phyloP scores from a whole-genome alignment of 2,797 vertebrate species.

The Liasis olivaceus region DNA sequence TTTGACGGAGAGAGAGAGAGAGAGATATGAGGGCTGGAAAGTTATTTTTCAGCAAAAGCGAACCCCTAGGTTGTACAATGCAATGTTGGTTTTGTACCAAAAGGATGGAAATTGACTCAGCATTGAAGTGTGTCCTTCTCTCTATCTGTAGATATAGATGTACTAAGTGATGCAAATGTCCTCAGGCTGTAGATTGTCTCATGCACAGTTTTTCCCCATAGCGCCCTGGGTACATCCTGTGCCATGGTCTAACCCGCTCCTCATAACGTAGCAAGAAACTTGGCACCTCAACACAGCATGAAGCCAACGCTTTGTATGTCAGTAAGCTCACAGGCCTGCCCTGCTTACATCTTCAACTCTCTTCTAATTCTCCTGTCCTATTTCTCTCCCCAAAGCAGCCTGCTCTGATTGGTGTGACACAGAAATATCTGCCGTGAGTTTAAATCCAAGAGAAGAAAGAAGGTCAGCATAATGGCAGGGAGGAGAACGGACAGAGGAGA shows the following conservation, averaged over 20 bases:
- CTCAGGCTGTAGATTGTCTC: not conserved
- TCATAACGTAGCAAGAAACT: constrained; percentile 70
- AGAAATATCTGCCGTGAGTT: constrained; percentile 46
- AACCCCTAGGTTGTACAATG: not conserved
- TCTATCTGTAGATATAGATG: not conserved
- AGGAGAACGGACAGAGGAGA: not conserved
- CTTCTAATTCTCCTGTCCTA: constrained; percentile 40
- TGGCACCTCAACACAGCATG: constrained; percentile 39
- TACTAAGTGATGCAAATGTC: not conserved
- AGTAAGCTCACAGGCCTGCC: constrained; percentile 55
- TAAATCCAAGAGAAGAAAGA: constrained; percentile 11
- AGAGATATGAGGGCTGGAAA: not conserved
- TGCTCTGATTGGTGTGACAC: constrained; percentile 19
- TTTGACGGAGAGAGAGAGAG: too few relatives aligned
- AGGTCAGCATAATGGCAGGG: not conserved
- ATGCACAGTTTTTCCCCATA: too few relatives aligned
- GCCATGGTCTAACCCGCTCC: constrained; percentile 51
- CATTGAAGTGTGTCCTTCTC: not conserved
- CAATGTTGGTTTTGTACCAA: not conserved
- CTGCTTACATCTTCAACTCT: constrained; percentile 26
- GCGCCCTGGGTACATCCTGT: constrained; percentile 34
- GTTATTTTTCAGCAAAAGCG: not conserved
- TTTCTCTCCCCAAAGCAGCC: not conserved
- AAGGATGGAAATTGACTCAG: not conserved
- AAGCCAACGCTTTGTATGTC: constrained; percentile 59